These are phyloP conservation scores for Pinna nobilis DNA, from an alignment of 1,140 invertebrate species.

Conservation along the genomic window DNA sequence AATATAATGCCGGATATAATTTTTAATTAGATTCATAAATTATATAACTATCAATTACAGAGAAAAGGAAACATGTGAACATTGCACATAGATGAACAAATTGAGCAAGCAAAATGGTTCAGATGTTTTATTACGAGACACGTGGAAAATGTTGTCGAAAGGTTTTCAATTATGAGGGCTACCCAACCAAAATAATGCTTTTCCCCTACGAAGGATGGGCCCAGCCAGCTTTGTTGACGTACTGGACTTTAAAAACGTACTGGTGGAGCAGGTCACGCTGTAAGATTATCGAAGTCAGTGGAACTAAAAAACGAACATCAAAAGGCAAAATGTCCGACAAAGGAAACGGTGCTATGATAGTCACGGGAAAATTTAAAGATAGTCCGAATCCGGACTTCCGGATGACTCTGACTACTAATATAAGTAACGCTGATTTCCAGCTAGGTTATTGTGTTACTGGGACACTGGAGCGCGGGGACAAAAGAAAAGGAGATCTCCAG, in stretches of 20 bases:
- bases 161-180: conserved; percentile 82
- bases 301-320: conserved; percentile 85
- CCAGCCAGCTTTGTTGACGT: conserved; percentile 86
- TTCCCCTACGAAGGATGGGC: conserved; percentile 91
- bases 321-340: conserved; percentile 87
- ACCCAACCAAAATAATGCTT: conserved; percentile 84
- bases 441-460: conserved; percentile 92
- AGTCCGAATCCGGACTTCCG: conserved; percentile 77
- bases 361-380: conserved; percentile 86
- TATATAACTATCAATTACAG: too few species aligned
- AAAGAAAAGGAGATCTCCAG: conserved; percentile 82
- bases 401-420: conserved; percentile 86
- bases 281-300: conserved; percentile 85
- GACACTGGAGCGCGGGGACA: conserved; percentile 85
- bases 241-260: conserved; percentile 90
- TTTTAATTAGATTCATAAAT: too few species aligned
- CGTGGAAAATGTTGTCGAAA: conserved; percentile 84
- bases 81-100: too few species aligned
- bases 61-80: too few species aligned
- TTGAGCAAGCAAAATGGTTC: conserved; percentile 76
- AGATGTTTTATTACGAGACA: conserved; percentile 85
- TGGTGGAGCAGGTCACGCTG: conserved; percentile 89
- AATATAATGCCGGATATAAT: too few species aligned
- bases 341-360: conserved; percentile 84
- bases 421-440: conserved; percentile 88